phyloP scores from a whole-genome alignment of 1,140 invertebrate genomes.

The Caerostris extrusa region DNA sequence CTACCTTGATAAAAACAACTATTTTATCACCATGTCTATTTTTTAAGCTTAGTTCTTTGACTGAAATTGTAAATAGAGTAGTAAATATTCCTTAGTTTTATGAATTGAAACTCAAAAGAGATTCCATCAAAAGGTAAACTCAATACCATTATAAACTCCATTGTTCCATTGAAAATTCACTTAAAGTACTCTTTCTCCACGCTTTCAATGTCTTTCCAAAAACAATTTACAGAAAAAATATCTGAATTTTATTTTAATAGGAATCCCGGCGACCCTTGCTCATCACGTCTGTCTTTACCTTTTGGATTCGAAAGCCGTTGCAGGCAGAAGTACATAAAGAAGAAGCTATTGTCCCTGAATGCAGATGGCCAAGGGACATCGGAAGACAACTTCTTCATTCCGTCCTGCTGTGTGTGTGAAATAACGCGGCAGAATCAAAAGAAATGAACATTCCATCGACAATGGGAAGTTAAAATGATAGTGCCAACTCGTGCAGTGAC shows the following conservation, averaged over 20 bases:
- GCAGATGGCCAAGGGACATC: conserved; percentile 89
- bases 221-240: not conserved
- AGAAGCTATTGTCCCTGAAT: conserved; percentile 91
- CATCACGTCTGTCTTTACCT: conserved; percentile 83
- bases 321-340: conserved; percentile 94
- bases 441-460: conserved; percentile 9
- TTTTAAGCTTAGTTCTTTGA: no score
- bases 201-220: not conserved
- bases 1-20: no score
- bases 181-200: no score
- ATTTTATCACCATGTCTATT: no score
- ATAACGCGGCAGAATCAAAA: conserved; percentile 60
- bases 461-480: not conserved
- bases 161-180: not conserved
- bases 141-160: not conserved
- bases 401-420: conserved; percentile 90
- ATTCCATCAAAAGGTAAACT: not conserved
- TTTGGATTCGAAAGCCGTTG: conserved; percentile 90
- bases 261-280: conserved; percentile 73
- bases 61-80: no score
- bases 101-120: no score
- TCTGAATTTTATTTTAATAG: conserved; percentile 63
- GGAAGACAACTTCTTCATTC: conserved; percentile 94
- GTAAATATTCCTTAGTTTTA: no score
- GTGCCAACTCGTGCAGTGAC: conserved; percentile 49